These are phyloP conservation scores for Brachionus rubens DNA, from an alignment of 1,140 invertebrate genomes.

Conservation along the genomic window DNA sequence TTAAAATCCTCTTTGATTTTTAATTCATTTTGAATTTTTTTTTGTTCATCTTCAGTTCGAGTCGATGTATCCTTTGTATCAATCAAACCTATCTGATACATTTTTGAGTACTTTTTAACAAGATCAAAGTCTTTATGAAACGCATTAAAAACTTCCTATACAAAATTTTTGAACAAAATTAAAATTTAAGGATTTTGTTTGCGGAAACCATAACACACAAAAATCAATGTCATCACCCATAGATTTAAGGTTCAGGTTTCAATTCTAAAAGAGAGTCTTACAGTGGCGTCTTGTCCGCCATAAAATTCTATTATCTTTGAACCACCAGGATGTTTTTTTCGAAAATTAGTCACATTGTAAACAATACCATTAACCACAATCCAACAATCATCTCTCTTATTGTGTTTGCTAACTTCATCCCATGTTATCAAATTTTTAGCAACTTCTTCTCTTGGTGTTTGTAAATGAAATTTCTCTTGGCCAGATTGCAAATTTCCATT, in stretches of 20 bases:
- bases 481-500: not conserved
- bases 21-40: constrained; percentile 4
- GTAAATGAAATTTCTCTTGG: not conserved
- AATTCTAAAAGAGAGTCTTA: not conserved
- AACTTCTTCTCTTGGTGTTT: not conserved
- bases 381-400: constrained; percentile 51
- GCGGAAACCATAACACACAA: too few species aligned
- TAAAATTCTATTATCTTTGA: constrained; percentile 54
- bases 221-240: too few species aligned
- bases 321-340: constrained; percentile 58
- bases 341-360: constrained; percentile 57
- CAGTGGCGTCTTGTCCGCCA: constrained; percentile 58
- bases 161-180: not conserved
- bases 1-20: constrained; percentile 39
- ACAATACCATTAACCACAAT: constrained; percentile 55
- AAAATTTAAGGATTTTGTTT: not conserved
- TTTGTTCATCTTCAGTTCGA: not conserved
- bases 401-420: constrained; percentile 54
- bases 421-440: constrained; percentile 45
- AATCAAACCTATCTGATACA: constrained; percentile 33
- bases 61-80: not conserved
- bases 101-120: constrained; percentile 21
- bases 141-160: constrained; percentile 50
- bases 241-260: too few species aligned
- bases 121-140: constrained; percentile 34